Percentiles rank a stretch among this genome's conserved stretches.
Conservation (phyloP, 2,797 vertebrate genomes). For the Clarias fuscus region DNA sequence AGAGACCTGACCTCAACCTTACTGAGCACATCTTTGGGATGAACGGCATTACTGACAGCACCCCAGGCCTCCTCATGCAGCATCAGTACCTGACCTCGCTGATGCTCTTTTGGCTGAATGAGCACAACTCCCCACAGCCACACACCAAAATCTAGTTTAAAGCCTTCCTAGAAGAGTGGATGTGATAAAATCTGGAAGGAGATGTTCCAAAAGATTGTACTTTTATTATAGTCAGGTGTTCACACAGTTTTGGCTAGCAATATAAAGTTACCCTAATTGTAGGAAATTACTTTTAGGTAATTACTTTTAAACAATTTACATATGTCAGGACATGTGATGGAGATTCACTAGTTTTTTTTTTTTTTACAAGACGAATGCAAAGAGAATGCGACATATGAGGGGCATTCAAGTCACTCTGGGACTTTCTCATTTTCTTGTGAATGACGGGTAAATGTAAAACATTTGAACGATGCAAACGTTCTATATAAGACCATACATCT, state of each 20-base stretch:
- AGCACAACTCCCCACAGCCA: neutral
- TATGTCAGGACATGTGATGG: neutral
- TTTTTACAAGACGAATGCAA: neutral
- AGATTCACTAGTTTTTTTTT: neutral
- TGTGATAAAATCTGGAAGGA: neutral
- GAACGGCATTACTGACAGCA: neutral
- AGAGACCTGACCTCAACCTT: neutral
- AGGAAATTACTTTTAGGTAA: neutral
- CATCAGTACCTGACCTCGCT: neutral
- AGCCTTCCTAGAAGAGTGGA: neutral
- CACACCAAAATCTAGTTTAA: neutral
- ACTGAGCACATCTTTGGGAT: neutral
- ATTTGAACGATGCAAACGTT: too few relatives aligned
- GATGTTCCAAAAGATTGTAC: neutral
- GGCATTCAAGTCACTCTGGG: too few relatives aligned
- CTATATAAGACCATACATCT: too few relatives aligned
- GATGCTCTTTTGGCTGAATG: neutral
- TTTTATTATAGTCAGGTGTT: neutral
- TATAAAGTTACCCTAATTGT: too few relatives aligned
- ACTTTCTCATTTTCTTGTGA: too few relatives aligned
- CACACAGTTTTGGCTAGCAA: neutral
- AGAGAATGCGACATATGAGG: neutral
- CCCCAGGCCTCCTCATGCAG: neutral
- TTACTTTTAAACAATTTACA: neutral
- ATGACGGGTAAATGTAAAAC: too few relatives aligned